Evolutionary conservation across 2,113 vertebrate species (phyloP).

Genomic region (Narcine bancroftii): DNA sequence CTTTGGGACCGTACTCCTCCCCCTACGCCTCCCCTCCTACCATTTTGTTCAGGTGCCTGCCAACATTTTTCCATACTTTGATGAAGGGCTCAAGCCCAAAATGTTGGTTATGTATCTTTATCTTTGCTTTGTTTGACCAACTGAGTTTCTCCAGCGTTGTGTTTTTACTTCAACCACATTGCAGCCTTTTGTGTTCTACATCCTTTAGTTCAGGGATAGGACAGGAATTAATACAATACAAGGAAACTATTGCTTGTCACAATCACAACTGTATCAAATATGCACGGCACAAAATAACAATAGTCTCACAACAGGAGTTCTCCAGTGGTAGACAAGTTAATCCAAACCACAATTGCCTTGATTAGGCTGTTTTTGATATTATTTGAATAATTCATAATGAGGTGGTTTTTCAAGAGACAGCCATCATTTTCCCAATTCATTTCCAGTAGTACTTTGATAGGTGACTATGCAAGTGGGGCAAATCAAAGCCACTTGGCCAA

Average conservation of each 20-base stretch:
- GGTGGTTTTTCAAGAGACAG: background rate
- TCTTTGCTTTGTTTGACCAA: too few species aligned
- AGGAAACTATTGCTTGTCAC: background rate
- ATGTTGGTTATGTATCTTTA: too few species aligned
- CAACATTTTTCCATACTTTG: too few species aligned
- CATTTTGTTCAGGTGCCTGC: too few species aligned
- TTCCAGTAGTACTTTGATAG: background rate
- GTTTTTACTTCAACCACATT: too few species aligned
- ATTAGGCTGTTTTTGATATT: background rate
- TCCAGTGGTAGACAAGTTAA: background rate
- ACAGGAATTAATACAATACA: background rate
- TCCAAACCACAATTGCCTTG: conserved; percentile 7
- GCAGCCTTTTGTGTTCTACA: too few species aligned
- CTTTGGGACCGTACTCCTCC: too few species aligned
- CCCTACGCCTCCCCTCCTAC: too few species aligned
- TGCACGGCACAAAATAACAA: background rate
- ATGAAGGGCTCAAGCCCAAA: too few species aligned
- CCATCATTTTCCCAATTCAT: background rate
- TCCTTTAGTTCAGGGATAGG: background rate
- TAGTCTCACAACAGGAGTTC: background rate
- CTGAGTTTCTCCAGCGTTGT: too few species aligned
- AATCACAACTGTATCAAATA: background rate
- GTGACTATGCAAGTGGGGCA: background rate
- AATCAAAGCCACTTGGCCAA: background rate
- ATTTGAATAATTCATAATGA: conserved; percentile 25